A percentile compares a stretch with the other conserved stretches of the same genome.
phyloP scores from a whole-genome alignment of 2,888 invertebrate species.

The Ditylenchus weischeri region DNA sequence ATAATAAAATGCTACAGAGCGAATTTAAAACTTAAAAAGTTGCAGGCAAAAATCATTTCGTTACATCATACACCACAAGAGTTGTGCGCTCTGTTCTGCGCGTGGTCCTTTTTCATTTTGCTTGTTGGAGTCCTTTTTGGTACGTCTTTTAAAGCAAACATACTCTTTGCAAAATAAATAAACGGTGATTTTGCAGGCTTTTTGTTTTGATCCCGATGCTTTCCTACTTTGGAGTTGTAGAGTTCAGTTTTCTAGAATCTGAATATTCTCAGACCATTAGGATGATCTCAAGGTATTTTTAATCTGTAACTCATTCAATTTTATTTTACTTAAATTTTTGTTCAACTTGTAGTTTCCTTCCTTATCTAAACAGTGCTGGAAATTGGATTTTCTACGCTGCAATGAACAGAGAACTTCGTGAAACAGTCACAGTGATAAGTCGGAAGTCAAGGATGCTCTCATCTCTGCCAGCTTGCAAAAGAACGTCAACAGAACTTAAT shows the following conservation, averaged over 20 bases:
- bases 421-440: constrained; percentile 15
- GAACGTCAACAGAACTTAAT: neutral
- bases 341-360: constrained; percentile 36
- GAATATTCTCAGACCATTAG: constrained; percentile 28
- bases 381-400: constrained; percentile 45
- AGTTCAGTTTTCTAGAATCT: constrained; percentile 23
- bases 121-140: constrained; percentile 39
- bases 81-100: constrained; percentile 39
- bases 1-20: too few relatives aligned
- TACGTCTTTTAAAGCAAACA: neutral
- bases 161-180: neutral
- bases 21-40: neutral
- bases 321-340: neutral
- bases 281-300: constrained; percentile 33
- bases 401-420: constrained; percentile 34
- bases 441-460: constrained; percentile 6
- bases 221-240: constrained; percentile 26
- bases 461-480: constrained; percentile 3
- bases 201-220: constrained; percentile 29
- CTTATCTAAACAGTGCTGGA: constrained; percentile 40
- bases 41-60: constrained; percentile 35
- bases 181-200: constrained; percentile 12
- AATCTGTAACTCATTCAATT: neutral
- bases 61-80: constrained; percentile 37
- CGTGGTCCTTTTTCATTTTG: constrained; percentile 31